phyloP scores from a whole-genome alignment of 2,113 vertebrate species.

The Hirundichthys speculiger region DNA sequence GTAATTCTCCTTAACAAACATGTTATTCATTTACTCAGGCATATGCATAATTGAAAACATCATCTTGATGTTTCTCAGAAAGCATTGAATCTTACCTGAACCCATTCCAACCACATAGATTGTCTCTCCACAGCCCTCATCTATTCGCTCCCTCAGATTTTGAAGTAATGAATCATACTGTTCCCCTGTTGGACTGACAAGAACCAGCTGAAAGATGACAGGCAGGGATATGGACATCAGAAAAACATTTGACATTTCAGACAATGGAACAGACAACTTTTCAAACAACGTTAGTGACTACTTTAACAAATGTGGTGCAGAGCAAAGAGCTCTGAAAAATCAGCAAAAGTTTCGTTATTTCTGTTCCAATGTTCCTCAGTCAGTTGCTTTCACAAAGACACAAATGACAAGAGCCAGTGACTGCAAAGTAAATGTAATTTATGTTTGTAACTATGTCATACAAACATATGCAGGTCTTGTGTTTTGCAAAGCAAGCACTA shows the following conservation, averaged over 20 bases:
- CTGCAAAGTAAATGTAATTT: no score
- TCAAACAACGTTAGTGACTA: no score
- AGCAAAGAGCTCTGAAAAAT: no score
- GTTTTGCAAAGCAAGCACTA: conserved; percentile 20
- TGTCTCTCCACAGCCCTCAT: conserved; percentile 97
- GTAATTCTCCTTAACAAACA: background rate
- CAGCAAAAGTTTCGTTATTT: no score
- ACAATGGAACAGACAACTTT: background rate
- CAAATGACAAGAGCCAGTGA: no score
- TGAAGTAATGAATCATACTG: conserved; percentile 94
- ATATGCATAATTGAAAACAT: background rate
- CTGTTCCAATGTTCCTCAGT: no score
- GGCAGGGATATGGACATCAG: background rate
- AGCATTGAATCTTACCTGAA: conserved; percentile 83
- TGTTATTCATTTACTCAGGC: background rate
- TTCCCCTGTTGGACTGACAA: conserved; percentile 94
- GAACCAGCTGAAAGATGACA: conserved; percentile 83
- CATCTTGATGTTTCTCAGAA: background rate
- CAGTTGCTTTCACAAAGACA: no score
- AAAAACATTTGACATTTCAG: background rate
- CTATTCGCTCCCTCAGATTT: conserved; percentile 91
- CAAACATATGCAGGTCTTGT: no score
- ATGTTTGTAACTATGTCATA: no score
- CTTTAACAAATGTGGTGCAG: no score
- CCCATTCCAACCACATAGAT: conserved; percentile 97